Base-by-base conservation (phyloP, 64 coral and sea anemone genomes). In the Porites lutea region DNA sequence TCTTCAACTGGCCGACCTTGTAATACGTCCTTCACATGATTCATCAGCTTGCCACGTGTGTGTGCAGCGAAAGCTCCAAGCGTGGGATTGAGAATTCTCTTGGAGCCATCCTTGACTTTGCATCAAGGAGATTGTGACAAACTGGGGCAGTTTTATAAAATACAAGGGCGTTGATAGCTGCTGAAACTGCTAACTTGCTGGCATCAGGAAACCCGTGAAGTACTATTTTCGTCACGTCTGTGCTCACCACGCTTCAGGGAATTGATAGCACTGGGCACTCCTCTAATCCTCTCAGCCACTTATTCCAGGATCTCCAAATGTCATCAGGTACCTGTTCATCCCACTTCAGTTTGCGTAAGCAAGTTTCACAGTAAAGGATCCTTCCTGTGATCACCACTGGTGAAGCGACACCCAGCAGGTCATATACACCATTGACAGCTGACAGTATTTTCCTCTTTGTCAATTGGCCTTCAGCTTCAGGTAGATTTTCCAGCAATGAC, bases 361-460 rank as follows among this genome's bases (percentile, higher is more conserved):
- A 92, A 27, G 71, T 86, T 78, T 89, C 21, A 45, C 89, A 92
- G 46, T 96, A 96, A 19, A 89, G 89, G 52, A 89, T 84, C 61
- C 89, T 96, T 48, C 82, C 90, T 8, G 52, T 55, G 18, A 96
- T 89, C 8, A 88, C 16, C 18, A 96, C 94, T 16, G 94, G 89
- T 68, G 94, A 54, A 18, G 48, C 55, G 23, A 92, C 76, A 67
- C 89, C 94, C 0, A 95, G 59, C 45, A 95, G 4, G 48, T 95
- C 89, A 75, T 54, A 95, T 55, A 95, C 74, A 68, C 81, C 55
- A 73, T 95, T 79, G 21, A 95, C 92, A 13, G 59, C 52, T 8
- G 94, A 91, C 27, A 92, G 45, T 77, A 96, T 96, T 53, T 96
- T 85, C n/a, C 94, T 88, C 77, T 96, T 96, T 6, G 94, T 96